A percentile compares a stretch with the other conserved stretches of the same genome.
Evolutionary conservation across 2,888 invertebrate genomes (phyloP).

Genomic region (Plebejus melissa): DNA sequence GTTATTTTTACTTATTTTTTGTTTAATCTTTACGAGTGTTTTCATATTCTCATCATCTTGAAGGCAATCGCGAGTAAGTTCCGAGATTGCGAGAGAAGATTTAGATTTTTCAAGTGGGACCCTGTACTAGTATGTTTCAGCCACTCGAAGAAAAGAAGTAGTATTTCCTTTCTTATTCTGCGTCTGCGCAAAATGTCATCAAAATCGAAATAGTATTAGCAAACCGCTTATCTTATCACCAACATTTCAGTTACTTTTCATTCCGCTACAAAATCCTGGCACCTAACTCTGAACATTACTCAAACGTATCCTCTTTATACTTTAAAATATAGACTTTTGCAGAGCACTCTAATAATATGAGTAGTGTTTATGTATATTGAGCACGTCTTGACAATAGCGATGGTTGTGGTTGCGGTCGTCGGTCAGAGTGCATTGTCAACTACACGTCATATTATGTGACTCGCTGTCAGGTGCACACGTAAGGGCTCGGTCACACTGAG

Average conservation of each 20-base stretch:
- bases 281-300: neutral
- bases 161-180: too few species aligned
- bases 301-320: neutral
- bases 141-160: too few species aligned
- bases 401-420: constrained; percentile 29
- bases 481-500: neutral
- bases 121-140: too few species aligned
- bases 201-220: too few species aligned
- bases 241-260: too few species aligned
- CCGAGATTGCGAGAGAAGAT: too few species aligned
- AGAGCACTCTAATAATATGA: neutral
- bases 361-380: neutral
- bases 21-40: too few species aligned
- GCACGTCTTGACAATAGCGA: constrained; percentile 17
- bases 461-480: neutral
- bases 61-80: too few species aligned
- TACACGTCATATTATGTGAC: constrained; percentile 15
- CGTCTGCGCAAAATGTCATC: too few species aligned
- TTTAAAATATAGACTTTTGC: neutral
- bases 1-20: neutral
- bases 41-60: too few species aligned
- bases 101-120: too few species aligned
- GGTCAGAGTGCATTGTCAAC: constrained; percentile 32
- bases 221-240: too few species aligned
- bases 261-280: neutral